Evolutionary conservation across 2,888 invertebrate species (phyloP).

Genomic region (Ecdyonurus torrentis): DNA sequence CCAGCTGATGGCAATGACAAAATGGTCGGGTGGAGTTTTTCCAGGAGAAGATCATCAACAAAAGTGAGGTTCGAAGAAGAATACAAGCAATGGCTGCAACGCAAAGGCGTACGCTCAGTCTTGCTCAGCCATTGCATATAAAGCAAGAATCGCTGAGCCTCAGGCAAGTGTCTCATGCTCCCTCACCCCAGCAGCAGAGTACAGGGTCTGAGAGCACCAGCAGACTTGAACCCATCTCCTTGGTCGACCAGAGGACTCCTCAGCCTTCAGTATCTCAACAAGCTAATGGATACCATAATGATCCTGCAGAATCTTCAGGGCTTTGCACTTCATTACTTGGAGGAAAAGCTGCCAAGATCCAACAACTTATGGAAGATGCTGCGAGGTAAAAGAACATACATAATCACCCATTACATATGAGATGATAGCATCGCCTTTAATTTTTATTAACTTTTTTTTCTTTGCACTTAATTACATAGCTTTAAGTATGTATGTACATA

Average conservation of each 20-base stretch:
- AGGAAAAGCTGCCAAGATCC: conserved; percentile 25
- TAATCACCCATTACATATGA: no score
- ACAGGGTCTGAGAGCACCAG: not conserved
- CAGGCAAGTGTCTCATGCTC: not conserved
- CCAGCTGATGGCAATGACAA: conserved; percentile 11
- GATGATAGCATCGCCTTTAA: no score
- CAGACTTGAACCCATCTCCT: conserved; percentile 4
- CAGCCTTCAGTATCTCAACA: conserved; percentile 2
- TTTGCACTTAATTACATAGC: no score
- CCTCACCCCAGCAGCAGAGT: not conserved
- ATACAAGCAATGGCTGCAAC: not conserved
- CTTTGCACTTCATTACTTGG: conserved; percentile 5
- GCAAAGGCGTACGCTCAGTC: not conserved
- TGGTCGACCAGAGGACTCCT: conserved; percentile 8
- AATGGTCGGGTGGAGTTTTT: conserved; percentile 10
- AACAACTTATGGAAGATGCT: conserved; percentile 44
- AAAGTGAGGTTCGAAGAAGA: not conserved
- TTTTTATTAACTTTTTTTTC: no score
- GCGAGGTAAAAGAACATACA: conserved; percentile 43
- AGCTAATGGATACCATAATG: conserved; percentile 8
- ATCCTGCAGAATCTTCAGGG: conserved; percentile 5
- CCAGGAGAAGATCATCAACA: not conserved
- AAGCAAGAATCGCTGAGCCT: not conserved
- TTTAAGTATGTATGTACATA: no score
- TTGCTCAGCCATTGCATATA: not conserved